Evolutionary conservation across 1,140 invertebrate genomes (phyloP).

Genomic region (Euwallacea similis): DNA sequence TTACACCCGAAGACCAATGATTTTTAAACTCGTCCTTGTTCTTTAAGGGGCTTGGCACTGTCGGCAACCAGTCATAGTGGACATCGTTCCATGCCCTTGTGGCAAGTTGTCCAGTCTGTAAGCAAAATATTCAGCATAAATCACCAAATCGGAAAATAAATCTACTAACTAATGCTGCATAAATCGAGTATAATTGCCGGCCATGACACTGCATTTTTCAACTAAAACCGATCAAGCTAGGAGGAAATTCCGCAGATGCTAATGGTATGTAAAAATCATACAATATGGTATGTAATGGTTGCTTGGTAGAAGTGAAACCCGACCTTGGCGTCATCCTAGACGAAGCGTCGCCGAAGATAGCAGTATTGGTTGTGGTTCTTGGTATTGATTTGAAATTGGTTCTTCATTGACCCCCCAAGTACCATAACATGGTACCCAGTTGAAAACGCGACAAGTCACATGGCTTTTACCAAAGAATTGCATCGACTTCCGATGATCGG

Average conservation of each 20-base stretch:
- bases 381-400: background rate
- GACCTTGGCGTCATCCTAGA: slow-evolving; percentile 22
- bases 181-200: too few relatives aligned
- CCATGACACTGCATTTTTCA: background rate
- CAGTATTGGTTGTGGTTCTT: background rate
- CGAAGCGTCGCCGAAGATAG: slow-evolving; percentile 4
- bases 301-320: background rate
- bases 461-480: slow-evolving; percentile 31
- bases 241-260: background rate
- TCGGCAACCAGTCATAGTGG: too few relatives aligned
- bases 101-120: too few relatives aligned
- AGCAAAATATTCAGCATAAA: too few relatives aligned
- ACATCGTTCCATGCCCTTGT: too few relatives aligned
- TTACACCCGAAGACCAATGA: too few relatives aligned
- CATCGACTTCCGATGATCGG: slow-evolving; percentile 25
- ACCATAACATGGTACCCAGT: background rate
- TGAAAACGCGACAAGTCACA: slow-evolving; percentile 27
- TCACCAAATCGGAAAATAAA: too few relatives aligned
- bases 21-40: too few relatives aligned
- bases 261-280: background rate
- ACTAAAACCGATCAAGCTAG: background rate
- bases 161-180: too few relatives aligned
- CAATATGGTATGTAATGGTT: slow-evolving; percentile 6
- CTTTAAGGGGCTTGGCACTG: too few relatives aligned
- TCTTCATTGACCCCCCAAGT: background rate